Base-by-base conservation (phyloP, 2,888 invertebrate species). In the Eupithecia tripunctaria region DNA sequence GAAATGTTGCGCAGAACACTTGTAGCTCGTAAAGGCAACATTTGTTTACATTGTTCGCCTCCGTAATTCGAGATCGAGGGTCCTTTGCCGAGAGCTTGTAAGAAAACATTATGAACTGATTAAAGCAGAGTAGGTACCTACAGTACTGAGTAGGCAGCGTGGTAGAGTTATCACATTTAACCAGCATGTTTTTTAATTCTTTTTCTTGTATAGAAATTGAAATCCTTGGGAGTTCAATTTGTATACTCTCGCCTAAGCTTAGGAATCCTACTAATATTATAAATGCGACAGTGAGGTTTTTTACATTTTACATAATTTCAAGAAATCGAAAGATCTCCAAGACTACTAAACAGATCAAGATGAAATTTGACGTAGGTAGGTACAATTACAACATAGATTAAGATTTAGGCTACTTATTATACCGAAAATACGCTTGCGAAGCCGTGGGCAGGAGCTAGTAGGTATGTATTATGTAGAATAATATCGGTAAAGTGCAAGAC, bases 21-120 rank as follows among this genome's bases (percentile, higher is more conserved):
- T 51, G 51, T 51, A 51, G 51, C 21, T 10, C 21, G 21, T 10
- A 10, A 51, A 51, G n/a, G 51, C 10, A n/a, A 51, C 51, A 21
- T 51, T 51, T 51, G 51, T 51, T 51, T 51, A 51, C 51, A 21
- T 51, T 51, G 21, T 21, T 51, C 47, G 47, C n/a, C 47, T 51
- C 12, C 10, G n/a, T 47, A n/a, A 21, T 51, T 8, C 21, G 51
- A 21, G 51, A 10, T 21, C 51, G 51, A 51, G 51, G 21, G 21
- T 51, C 51, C 51, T 51, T 51, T 21, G 21, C 3, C 51, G n/a
- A 51, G 21, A 51, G 51, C 51, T 51, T 51, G 51, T 21, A 51
- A 21, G 2, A 51, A 10, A 51, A 51, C 21, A 51, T 51, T 21
- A 21, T 21, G n/a, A 51, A 51, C 51, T 21, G 21, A 51, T 51